Evolutionary conservation across 2,888 invertebrate species (phyloP).

Genomic region (Hanleya hanleyi): DNA sequence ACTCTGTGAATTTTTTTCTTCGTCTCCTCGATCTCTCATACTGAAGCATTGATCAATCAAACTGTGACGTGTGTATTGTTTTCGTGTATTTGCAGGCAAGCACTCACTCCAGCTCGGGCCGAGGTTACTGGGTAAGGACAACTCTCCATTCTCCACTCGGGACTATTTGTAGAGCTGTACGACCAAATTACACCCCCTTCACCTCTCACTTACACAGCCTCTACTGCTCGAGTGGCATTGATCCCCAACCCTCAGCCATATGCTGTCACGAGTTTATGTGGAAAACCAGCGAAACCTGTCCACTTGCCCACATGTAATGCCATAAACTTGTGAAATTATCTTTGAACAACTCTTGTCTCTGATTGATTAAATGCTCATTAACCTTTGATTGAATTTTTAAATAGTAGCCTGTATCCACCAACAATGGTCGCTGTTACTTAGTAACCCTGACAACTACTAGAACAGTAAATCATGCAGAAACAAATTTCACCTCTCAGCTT

Average conservation of each 20-base stretch:
- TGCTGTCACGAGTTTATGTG: neutral
- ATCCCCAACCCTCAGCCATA: neutral
- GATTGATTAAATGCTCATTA: neutral
- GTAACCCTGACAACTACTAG: neutral
- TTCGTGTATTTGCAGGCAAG: neutral
- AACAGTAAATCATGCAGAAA: neutral
- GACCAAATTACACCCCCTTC: constrained; percentile 4
- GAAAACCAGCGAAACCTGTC: too few species aligned
- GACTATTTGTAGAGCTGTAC: neutral
- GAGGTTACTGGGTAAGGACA: neutral
- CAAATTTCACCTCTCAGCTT: too few species aligned
- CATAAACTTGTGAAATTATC: neutral
- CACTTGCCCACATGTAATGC: too few species aligned
- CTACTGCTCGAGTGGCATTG: neutral
- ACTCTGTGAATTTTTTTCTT: too few species aligned
- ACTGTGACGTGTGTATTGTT: too few species aligned
- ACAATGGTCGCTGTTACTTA: neutral
- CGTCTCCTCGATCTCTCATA: too few species aligned
- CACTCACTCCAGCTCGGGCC: constrained; percentile 1
- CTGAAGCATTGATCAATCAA: too few species aligned
- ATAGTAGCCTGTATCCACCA: neutral
- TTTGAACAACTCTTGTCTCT: neutral
- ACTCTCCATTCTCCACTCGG: neutral
- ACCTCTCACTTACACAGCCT: too few species aligned
- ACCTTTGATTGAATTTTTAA: neutral